Evolutionary conservation across 2,888 invertebrate species (phyloP).

Genomic region (Geophilus truncorum): DNA sequence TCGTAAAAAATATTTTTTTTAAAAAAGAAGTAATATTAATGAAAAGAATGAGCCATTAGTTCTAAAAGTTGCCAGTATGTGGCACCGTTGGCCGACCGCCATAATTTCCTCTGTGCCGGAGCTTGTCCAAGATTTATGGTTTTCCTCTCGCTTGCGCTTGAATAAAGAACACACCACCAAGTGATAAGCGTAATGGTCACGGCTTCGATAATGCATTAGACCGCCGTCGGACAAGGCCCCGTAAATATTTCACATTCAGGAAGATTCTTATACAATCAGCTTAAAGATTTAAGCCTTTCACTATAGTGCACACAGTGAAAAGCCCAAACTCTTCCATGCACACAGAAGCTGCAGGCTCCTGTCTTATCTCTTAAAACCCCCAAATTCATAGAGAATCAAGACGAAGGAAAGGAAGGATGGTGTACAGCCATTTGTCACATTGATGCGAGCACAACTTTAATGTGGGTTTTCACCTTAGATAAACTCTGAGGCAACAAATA

Average conservation of each 20-base stretch:
- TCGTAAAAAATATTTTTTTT: background rate
- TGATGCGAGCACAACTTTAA: constrained; percentile 9
- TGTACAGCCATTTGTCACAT: constrained; percentile 13
- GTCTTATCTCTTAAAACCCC: constrained; percentile 6
- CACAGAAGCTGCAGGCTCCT: background rate
- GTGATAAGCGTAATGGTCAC: constrained; percentile 27
- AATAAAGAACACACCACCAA: constrained; percentile 27
- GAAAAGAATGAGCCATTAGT: background rate
- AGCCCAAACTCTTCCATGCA: background rate
- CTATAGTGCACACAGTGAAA: constrained; percentile 17
- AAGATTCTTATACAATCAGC: constrained; percentile 27
- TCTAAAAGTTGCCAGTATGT: background rate
- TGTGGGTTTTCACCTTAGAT: constrained; percentile 23
- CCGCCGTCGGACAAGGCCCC: constrained; percentile 14
- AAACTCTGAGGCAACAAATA: constrained; percentile 10
- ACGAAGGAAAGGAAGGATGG: constrained; percentile 18
- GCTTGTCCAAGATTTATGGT: constrained; percentile 14
- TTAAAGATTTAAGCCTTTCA: constrained; percentile 15
- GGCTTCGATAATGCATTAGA: constrained; percentile 27
- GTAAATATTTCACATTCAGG: constrained; percentile 25
- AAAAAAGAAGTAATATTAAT: background rate
- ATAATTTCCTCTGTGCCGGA: constrained; percentile 14
- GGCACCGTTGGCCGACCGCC: constrained; percentile 22
- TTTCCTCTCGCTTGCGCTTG: constrained; percentile 27
- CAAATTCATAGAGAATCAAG: constrained; percentile 14